Evolutionary conservation across 2,888 invertebrate genomes (phyloP), one percentile per base, ranked within the genome.

Genomic region (Erebia palarica): DNA sequence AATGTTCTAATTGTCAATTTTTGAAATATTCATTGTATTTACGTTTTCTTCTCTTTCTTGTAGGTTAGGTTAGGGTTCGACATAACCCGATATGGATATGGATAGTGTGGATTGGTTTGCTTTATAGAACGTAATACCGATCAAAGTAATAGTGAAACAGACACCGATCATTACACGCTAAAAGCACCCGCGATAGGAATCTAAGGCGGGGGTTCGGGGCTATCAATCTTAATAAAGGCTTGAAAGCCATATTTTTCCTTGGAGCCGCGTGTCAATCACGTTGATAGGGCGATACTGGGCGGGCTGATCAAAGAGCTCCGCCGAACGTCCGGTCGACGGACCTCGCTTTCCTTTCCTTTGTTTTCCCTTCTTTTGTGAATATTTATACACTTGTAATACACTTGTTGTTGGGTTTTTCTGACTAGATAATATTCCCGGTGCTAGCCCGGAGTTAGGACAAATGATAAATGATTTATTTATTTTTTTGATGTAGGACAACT

Each of bases 161-260:
- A 70, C 70, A 70, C 55, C 68, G 27, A 68, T 70, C 70, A 69
- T 75, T 75, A 72, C 71, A 74, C 68, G 74, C 21, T 76, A 75
- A 75, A 75, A 76, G 75, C 75, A 44, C 49, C 69, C 68, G 71
- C 73, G 73, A 75, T 71, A 71, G 75, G 61, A 68, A 75, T 74
- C 74, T 68, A 70, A 72, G 73, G 73, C 67, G 61, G 47, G 18
- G 47, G 18, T 8, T 7, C 74, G 68, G 80, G 78, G 73, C 82
- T 82, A 92, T 92, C 91, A 91, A 91, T 91, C 91, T 89, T 87
- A 86, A 91, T 91, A 87, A 86, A 82, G 78, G 82, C 81, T 82
- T 82, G 85, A 83, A 86, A 87, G 89, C 84, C 83, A 89, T 89
- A 90, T 90, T 91, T 90, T 90, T 86, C 86, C 86, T 85, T 84